Evolutionary conservation across 2,888 invertebrate genomes (phyloP).

Genomic region (Agriopis aurantiaria): DNA sequence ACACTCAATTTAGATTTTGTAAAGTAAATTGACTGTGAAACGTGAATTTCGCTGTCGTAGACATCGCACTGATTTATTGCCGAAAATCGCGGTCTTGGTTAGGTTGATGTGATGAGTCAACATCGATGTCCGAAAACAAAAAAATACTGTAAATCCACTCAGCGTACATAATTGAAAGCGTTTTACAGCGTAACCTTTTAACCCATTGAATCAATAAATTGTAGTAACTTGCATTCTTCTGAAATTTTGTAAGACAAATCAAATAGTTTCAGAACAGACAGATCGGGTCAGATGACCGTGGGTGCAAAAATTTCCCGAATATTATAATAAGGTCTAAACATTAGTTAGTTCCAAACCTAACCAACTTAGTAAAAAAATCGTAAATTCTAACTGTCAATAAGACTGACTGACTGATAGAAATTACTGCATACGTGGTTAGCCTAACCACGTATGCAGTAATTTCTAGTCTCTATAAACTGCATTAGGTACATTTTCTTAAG

Average conservation of each 20-base stretch:
- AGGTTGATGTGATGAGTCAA: constrained; percentile 4
- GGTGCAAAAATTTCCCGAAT: too few species aligned
- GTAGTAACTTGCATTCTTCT: neutral
- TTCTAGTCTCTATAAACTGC: constrained; percentile 38
- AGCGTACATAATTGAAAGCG: neutral
- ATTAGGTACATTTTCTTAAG: constrained; percentile 38
- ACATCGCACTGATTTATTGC: constrained; percentile 6
- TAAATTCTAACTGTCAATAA: constrained; percentile 24
- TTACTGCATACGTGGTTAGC: too few species aligned
- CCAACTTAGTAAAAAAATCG: constrained; percentile 5
- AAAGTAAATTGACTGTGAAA: constrained; percentile 7
- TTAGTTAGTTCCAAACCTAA: neutral
- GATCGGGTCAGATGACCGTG: too few species aligned
- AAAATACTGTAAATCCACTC: neutral
- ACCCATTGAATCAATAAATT: neutral
- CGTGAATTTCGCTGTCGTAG: constrained; percentile 3
- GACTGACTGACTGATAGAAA: constrained; percentile 22
- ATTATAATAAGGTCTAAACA: neutral
- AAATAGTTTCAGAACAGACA: too few species aligned
- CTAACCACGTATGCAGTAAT: constrained; percentile 32
- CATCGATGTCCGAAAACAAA: constrained; percentile 1
- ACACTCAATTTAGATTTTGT: constrained; percentile 8
- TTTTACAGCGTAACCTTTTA: neutral
- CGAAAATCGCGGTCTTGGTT: neutral
- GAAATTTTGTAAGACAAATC: neutral